Conservation (phyloP, 2,888 invertebrate genomes). For the Aspidiotus rigidus region DNA sequence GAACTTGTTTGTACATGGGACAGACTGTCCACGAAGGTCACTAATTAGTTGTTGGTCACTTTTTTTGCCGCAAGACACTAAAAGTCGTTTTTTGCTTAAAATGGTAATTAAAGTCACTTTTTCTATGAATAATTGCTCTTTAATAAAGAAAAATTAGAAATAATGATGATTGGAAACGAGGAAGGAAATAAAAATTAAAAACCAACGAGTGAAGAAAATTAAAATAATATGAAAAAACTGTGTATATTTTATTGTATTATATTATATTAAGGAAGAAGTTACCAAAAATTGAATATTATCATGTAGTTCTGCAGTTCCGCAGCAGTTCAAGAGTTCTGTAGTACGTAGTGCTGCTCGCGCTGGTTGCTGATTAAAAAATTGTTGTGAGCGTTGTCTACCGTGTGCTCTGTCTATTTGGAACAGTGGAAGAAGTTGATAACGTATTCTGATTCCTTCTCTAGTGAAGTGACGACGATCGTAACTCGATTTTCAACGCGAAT, state of each 20-base stretch:
- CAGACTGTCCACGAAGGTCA: too few relatives aligned
- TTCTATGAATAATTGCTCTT: neutral
- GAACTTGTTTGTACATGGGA: too few relatives aligned
- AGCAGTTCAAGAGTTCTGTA: neutral
- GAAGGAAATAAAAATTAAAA: neutral
- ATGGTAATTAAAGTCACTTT: neutral
- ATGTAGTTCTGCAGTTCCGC: neutral
- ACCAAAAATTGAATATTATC: too few relatives aligned
- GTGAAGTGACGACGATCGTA: too few relatives aligned
- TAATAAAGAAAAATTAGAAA: neutral
- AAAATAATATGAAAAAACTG: neutral
- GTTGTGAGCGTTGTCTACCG: too few relatives aligned
- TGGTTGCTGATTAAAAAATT: neutral
- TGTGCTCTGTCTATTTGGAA: too few relatives aligned
- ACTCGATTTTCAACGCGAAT: too few relatives aligned
- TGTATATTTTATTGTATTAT: neutral
- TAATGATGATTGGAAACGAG: neutral
- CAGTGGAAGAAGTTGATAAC: too few relatives aligned
- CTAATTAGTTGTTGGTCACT: neutral
- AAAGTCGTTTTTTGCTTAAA: neutral
- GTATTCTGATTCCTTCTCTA: too few relatives aligned
- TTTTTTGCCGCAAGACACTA: neutral
- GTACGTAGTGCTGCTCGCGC: too few relatives aligned
- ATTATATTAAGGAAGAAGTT: neutral
- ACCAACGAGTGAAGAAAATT: neutral